Evolutionary conservation across 2,888 invertebrate genomes (phyloP), one percentile per base, ranked within the genome.

Genomic region (Elmis aenea): DNA sequence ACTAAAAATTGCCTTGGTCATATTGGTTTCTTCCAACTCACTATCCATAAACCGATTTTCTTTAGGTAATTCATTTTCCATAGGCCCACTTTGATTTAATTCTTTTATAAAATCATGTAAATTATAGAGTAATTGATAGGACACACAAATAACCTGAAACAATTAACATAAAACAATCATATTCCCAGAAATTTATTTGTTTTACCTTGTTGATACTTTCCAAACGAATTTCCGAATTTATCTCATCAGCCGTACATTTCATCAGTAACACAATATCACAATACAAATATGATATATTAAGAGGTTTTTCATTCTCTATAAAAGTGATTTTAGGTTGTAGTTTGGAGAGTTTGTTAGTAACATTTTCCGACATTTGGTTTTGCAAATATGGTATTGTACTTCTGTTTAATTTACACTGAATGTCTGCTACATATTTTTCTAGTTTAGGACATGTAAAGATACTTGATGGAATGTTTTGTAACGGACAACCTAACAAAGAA

Each of bases 91-190:
- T 5, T 26, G 30, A 44, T 55, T 52, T 13, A 55, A 47, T 35
- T 51, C 44, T 12, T 44, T 29, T 29, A 63, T 45, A 41, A 55
- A 54, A 3, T 52, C 41, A 22, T 50, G 38, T 1, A 62, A 51
- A 38, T 55, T 54, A 16, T 48, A 32, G 9, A 60, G 18, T 3
- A 53, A 36, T 31, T 54, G 51, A 26, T 55, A 42, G 2, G 51
- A 42, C 5, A 51, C 44, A 30, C 38, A 42, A 5, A 59, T 12
- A 33, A 62, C 36, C 59, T 59, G 24, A 26, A 52, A 55, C 27
- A 25, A n/a, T n/a, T n/a, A n/a, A n/a, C n/a, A n/a, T n/a, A n/a
- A n/a, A n/a, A n/a, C n/a, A n/a, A n/a, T n/a, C n/a, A n/a, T n/a
- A n/a, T n/a, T n/a, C n/a, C n/a, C n/a, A n/a, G n/a, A n/a, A n/a